phyloP scores from a whole-genome alignment of 2,797 vertebrate genomes.

The Sebastes elongatus region DNA sequence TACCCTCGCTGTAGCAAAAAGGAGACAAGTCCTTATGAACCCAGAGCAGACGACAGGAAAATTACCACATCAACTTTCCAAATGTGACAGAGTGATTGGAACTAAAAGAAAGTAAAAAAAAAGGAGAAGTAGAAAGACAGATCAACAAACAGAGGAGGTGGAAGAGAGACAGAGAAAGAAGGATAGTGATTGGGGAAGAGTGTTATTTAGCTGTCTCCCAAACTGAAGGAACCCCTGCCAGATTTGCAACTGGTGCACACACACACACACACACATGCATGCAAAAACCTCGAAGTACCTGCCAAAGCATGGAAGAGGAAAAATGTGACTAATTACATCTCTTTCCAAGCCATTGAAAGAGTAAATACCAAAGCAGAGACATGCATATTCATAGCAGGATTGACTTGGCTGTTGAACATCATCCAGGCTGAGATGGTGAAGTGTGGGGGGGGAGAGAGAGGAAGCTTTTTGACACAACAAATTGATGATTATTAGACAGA shows the following conservation, averaged over 20 bases:
- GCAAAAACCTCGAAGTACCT: conserved; percentile 58
- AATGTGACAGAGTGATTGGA: neutral
- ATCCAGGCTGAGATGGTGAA: conserved; percentile 62
- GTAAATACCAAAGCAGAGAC: conserved; percentile 79
- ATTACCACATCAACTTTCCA: neutral
- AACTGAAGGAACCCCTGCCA: conserved; percentile 50
- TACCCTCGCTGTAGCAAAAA: neutral
- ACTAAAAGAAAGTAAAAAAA: neutral
- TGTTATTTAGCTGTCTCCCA: conserved; percentile 49
- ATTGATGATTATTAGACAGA: conserved; percentile 55
- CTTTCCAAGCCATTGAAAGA: conserved; percentile 77
- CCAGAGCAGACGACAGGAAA: neutral
- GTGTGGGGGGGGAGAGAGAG: conserved; percentile 10
- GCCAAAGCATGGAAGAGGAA: conserved; percentile 68
- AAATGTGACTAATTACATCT: conserved; percentile 81
- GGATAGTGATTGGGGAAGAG: conserved; percentile 9
- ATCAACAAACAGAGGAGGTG: neutral
- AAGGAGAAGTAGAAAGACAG: neutral
- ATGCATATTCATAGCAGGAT: conserved; percentile 80
- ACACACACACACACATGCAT: neutral
- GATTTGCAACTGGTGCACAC: conserved; percentile 21
- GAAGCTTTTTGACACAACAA: conserved; percentile 70
- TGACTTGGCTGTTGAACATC: conserved; percentile 71
- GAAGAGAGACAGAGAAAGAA: neutral
- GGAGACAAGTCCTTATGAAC: neutral